Percentiles rank a stretch among this genome's conserved stretches.
These are phyloP conservation scores for Ichneumon xanthorius DNA, from an alignment of 2,888 invertebrate genomes.

Conservation along the genomic window DNA sequence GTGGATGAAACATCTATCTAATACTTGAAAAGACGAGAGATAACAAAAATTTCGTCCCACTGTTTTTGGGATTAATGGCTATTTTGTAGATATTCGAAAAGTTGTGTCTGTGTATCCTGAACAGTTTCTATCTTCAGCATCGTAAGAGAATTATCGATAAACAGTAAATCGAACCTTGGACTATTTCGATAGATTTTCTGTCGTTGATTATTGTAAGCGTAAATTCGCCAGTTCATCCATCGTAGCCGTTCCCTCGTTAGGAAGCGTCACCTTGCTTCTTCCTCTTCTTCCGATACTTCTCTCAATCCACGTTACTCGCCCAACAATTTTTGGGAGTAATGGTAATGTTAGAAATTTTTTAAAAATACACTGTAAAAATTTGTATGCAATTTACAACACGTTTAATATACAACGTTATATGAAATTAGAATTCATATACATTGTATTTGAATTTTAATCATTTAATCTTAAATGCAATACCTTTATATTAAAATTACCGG, in stretches of 20 bases:
- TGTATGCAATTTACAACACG: no score
- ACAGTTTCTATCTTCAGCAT: neutral
- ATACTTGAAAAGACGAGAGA: no score
- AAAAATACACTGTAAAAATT: neutral
- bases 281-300: slow-evolving; percentile 12
- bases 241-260: neutral
- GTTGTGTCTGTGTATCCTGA: neutral
- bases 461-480: no score
- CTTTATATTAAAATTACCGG: no score
- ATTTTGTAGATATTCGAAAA: neutral
- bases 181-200: neutral
- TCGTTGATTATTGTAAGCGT: neutral
- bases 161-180: neutral
- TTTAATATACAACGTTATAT: no score
- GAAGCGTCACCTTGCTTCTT: neutral
- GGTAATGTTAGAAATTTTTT: neutral
- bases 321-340: neutral
- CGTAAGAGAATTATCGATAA: neutral
- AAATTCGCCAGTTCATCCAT: neutral
- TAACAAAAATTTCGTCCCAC: neutral
- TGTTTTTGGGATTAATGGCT: no score
- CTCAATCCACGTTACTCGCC: neutral
- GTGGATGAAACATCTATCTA: no score
- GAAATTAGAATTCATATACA: no score
- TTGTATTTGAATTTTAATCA: no score